phyloP scores from a whole-genome alignment of 2,113 vertebrate species.

The Ciconia maguari region DNA sequence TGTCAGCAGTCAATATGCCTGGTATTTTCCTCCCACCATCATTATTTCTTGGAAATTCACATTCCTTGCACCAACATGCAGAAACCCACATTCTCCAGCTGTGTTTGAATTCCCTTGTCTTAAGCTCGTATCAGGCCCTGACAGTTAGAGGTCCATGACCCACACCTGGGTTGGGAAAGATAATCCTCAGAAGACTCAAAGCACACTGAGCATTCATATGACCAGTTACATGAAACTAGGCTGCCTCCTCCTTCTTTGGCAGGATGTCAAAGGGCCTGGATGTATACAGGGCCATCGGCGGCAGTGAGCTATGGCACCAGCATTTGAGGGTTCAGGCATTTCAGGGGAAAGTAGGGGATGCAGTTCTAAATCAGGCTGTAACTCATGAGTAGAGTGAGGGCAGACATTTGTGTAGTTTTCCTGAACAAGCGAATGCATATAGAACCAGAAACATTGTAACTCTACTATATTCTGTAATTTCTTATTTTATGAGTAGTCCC shows the following conservation, averaged over 20 bases:
- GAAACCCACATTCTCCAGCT: constrained; percentile 29
- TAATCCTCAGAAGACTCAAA: background rate
- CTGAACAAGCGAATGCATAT: background rate
- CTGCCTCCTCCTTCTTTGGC: background rate
- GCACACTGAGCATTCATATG: background rate
- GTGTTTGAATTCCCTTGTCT: constrained; percentile 27
- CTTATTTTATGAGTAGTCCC: background rate
- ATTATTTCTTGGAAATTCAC: constrained; percentile 51
- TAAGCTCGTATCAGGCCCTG: background rate
- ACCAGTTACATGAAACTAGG: background rate
- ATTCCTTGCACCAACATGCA: constrained; percentile 40
- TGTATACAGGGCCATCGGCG: accelerated
- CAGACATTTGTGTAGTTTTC: background rate
- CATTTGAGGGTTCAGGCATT: background rate
- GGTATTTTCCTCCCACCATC: constrained; percentile 25
- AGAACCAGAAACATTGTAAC: background rate
- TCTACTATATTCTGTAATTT: background rate
- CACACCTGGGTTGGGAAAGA: background rate
- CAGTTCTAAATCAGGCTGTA: background rate
- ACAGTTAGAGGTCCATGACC: background rate
- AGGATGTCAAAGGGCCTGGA: background rate
- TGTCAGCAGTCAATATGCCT: constrained; percentile 11
- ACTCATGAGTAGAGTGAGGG: background rate
- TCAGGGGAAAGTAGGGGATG: background rate
- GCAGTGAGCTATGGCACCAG: background rate